These are phyloP conservation scores for Promerops cafer DNA, from an alignment of 2,113 vertebrate species.

Conservation along the genomic window DNA sequence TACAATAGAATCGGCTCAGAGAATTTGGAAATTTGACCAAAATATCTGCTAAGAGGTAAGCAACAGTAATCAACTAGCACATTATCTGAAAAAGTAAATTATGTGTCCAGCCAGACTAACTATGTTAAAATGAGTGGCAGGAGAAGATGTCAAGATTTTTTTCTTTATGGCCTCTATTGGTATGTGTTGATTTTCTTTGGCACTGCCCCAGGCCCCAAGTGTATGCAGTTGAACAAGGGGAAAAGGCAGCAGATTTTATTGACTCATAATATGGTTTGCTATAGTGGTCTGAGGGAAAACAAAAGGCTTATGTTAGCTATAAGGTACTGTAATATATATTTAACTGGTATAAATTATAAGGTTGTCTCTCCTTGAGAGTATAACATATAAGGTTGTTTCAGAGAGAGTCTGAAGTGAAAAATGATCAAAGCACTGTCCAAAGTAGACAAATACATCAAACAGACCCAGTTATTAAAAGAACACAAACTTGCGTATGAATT, in stretches of 20 bases:
- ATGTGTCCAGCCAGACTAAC: not conserved
- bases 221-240: not conserved
- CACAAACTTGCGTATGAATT: not conserved
- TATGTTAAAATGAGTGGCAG: constrained; percentile 39
- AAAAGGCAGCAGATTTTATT: constrained; percentile 38
- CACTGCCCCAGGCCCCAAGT: not conserved
- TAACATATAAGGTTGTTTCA: constrained; percentile 22
- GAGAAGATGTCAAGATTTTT: constrained; percentile 30
- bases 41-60: not conserved
- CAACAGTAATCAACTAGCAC: not conserved
- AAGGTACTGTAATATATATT: constrained; percentile 15
- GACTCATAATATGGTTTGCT: constrained; percentile 31
- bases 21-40: not conserved
- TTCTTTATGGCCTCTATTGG: constrained; percentile 33
- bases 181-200: constrained; percentile 57
- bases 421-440: constrained; percentile 14
- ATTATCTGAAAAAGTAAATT: constrained; percentile 21
- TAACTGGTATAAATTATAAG: constrained; percentile 41
- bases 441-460: constrained; percentile 37
- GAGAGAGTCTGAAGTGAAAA: constrained; percentile 7
- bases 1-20: not conserved
- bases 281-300: constrained; percentile 2
- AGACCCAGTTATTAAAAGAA: constrained; percentile 28
- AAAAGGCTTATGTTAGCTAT: constrained; percentile 46
- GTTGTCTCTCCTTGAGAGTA: constrained; percentile 5